phyloP scores from a whole-genome alignment of 2,113 vertebrate species.

The Tringa solitaria region DNA sequence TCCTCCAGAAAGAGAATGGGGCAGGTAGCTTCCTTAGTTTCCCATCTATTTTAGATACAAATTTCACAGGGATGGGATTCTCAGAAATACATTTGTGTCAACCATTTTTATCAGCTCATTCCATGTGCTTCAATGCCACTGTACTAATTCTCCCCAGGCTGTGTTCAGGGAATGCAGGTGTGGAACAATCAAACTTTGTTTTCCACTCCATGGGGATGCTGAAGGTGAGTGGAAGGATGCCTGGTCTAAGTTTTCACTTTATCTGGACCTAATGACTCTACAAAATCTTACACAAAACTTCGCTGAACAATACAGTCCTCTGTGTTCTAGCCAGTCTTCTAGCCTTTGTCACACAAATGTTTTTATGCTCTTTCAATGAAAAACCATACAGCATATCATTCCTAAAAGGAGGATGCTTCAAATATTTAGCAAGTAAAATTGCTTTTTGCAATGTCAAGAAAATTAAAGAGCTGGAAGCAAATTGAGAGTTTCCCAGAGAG shows the following conservation, averaged over 20 bases:
- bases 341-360: neutral
- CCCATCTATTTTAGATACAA: neutral
- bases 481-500: neutral
- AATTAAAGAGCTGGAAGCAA: neutral
- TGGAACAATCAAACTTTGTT: neutral
- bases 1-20: neutral
- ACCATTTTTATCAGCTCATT: neutral
- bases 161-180: neutral
- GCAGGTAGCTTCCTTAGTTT: neutral
- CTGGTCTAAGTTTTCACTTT: neutral
- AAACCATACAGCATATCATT: neutral
- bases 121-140: neutral
- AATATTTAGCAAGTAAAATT: neutral
- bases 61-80: neutral
- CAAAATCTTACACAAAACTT: neutral
- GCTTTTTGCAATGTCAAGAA: neutral
- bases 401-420: neutral
- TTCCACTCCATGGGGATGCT: neutral
- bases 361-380: neutral
- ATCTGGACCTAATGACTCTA: neutral
- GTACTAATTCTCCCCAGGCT: neutral
- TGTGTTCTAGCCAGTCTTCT: neutral
- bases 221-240: neutral
- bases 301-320: neutral
- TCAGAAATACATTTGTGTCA: neutral